Base-by-base conservation (phyloP, 1,140 invertebrate genomes). In the Drosophila paulistorum region DNA sequence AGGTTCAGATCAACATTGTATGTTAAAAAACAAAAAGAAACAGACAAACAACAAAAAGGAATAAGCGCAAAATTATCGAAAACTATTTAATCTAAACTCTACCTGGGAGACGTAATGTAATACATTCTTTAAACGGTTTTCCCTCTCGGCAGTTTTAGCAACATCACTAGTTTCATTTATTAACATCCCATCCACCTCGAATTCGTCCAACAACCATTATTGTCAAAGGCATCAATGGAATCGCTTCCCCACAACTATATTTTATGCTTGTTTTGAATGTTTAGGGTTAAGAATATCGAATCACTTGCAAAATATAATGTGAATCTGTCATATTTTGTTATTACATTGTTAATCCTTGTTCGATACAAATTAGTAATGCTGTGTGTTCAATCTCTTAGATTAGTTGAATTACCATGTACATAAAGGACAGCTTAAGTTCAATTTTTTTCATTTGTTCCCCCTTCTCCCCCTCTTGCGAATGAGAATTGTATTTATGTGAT, bases 331-430 rank as follows among this genome's bases (percentile, higher is more conserved):
- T 51, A 51, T 51, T 51, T n/a, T 51, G 45, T 51, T 51, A 51
- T 51, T 51, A 51, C 14, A 51, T 51, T 51, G 45, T 51, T 51
- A 51, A 51, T 51, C 9, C 45, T 51, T 51, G 45, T 11, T 23
- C 17, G 17, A 51, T 51, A 51, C 5, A 23, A 23, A 23, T 48
- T 20, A 48, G 14, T 23, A 51, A 51, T 23, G 17, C 14, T 48
- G 14, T 48, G 45, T 48, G 14, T 48, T 48, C 14, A 51, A 51
- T 51, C 45, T 51, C 17, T 51, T 51, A 51, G 10, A 51, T 51
- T 23, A 51, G 45, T 23, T 51, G 7, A 51, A 51, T 20, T n/a
- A 23, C 10, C 45, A 51, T 51, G 45, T 51, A 51, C 45, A 51
- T 51, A 51, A 30, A 51, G 17, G 45, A 17, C 45, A 51, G 20